These are phyloP conservation scores for Lasiurus cinereus DNA, from an alignment of 2,113 vertebrate species.

Conservation along the genomic window DNA sequence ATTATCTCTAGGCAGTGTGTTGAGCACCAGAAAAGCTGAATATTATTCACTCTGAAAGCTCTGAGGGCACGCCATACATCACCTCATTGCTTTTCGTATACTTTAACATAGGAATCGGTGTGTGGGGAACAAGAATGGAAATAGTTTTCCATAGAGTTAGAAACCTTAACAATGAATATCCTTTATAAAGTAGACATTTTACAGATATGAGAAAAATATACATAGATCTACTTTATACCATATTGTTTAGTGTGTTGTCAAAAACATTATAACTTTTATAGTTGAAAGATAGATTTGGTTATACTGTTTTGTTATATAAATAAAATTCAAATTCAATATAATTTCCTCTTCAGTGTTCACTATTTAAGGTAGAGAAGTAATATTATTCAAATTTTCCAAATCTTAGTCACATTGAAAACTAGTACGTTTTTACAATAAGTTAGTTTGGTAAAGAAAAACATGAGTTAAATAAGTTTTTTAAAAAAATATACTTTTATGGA, in stretches of 20 bases:
- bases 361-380: not conserved
- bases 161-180: constrained; percentile 64
- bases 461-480: not conserved
- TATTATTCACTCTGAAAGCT: constrained; percentile 87
- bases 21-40: constrained; percentile 77
- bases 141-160: constrained; percentile 7
- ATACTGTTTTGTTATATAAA: not conserved
- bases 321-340: not conserved
- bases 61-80: constrained; percentile 78
- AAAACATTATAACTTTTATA: not conserved
- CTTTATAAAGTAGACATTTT: constrained; percentile 43
- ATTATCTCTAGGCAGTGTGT: constrained; percentile 80
- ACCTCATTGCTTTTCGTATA: constrained; percentile 79
- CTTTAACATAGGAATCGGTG: constrained; percentile 66
- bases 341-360: not conserved
- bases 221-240: not conserved
- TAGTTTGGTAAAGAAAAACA: not conserved
- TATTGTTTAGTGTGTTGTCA: not conserved
- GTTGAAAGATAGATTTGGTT: not conserved
- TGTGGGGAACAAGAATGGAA: constrained; percentile 44
- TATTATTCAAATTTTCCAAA: not conserved
- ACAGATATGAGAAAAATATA: not conserved
- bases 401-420: not conserved
- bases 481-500: not conserved
- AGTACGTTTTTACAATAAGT: not conserved